A percentile compares a stretch with the other conserved stretches of the same genome.
These are phyloP conservation scores for Pelmatolapia mariae DNA, from an alignment of 2,113 vertebrate genomes.

Conservation along the genomic window DNA sequence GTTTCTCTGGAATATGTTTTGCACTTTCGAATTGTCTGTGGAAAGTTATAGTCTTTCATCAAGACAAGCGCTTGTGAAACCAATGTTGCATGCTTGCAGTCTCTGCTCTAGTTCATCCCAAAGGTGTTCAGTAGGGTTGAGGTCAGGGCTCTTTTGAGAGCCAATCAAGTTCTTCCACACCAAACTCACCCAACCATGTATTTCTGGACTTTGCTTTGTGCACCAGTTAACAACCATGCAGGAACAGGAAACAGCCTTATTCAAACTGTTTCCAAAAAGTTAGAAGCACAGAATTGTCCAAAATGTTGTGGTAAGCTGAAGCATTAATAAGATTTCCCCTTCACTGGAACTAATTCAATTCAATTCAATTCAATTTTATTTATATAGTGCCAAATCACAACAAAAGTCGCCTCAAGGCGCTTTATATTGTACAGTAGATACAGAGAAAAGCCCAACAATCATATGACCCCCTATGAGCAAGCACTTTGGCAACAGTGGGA, in stretches of 20 bases:
- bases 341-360: background rate
- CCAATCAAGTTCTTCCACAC: background rate
- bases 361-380: background rate
- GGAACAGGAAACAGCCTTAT: background rate
- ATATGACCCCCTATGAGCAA: background rate
- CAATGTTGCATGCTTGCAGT: background rate
- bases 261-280: background rate
- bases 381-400: background rate
- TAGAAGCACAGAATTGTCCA: background rate
- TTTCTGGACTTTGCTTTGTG: background rate
- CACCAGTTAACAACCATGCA: background rate
- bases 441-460: background rate
- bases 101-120: background rate
- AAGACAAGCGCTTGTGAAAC: background rate
- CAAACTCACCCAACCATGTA: background rate
- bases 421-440: background rate
- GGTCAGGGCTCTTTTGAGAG: background rate
- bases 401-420: background rate
- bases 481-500: background rate
- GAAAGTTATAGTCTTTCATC: background rate
- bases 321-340: background rate
- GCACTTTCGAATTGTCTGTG: background rate
- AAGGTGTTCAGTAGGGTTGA: background rate
- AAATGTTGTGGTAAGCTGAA: background rate
- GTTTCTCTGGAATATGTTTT: background rate